Evolutionary conservation across 2,797 vertebrate species (phyloP).

Genomic region (Potorous gilbertii): DNA sequence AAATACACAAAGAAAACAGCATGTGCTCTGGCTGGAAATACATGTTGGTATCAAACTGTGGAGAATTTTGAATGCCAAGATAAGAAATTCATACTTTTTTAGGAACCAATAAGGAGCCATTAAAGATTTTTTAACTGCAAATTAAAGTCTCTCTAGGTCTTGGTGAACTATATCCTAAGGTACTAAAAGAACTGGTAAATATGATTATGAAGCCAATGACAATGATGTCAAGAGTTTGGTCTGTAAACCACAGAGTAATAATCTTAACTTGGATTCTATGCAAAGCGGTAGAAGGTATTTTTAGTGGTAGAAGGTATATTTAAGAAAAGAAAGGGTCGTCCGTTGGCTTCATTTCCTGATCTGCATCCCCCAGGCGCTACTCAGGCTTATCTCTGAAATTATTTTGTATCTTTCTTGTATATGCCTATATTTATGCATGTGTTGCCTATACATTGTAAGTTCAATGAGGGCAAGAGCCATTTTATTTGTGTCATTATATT

Average conservation of each 20-base stretch:
- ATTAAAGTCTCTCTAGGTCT: background rate
- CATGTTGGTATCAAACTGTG: background rate
- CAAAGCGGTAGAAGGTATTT: background rate
- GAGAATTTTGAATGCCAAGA: background rate
- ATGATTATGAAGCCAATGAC: background rate
- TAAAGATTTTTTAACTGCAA: background rate
- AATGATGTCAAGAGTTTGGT: background rate
- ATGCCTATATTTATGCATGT: background rate
- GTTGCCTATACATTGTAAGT: background rate
- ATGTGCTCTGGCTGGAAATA: background rate
- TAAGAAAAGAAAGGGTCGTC: background rate
- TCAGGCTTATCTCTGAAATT: background rate
- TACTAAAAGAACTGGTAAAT: background rate
- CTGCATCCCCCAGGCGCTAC: background rate
- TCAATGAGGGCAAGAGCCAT: background rate
- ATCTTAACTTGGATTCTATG: background rate
- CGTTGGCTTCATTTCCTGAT: background rate
- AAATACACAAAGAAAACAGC: background rate
- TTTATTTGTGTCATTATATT: background rate
- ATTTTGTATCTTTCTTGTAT: background rate
- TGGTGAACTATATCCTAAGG: background rate
- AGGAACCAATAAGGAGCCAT: background rate
- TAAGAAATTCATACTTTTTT: background rate
- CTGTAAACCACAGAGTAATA: background rate
- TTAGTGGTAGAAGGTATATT: background rate